These are phyloP conservation scores for Masnerella sp. DNA, from an alignment of 2,888 invertebrate species.

Conservation along the genomic window DNA sequence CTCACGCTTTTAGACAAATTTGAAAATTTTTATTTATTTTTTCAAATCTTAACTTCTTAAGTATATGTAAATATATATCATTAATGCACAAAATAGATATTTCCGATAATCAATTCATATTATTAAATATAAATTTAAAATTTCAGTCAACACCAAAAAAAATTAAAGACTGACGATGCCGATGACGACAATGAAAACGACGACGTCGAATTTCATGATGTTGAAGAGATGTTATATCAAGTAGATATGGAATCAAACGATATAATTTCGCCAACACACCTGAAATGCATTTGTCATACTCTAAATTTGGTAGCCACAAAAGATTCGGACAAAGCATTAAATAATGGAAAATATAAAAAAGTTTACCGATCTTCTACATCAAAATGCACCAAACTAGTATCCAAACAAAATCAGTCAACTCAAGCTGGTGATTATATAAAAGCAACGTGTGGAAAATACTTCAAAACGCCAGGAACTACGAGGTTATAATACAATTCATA, in stretches of 20 bases:
- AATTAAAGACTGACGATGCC: too few species aligned
- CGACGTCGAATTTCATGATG: too few species aligned
- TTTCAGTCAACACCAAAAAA: too few species aligned
- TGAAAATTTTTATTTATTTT: too few species aligned
- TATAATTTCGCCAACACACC: slow-evolving; percentile 4
- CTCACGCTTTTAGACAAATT: too few species aligned
- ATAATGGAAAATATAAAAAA: not conserved
- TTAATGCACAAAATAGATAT: too few species aligned
- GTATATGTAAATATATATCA: too few species aligned
- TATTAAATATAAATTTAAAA: too few species aligned
- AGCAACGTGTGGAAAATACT: not conserved
- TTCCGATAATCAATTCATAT: too few species aligned
- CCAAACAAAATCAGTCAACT: slow-evolving; percentile 6
- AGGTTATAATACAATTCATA: not conserved
- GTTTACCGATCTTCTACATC: not conserved
- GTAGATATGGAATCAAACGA: slow-evolving; percentile 8
- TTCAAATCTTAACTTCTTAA: too few species aligned
- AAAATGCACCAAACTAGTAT: not conserved
- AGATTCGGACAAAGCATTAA: not conserved
- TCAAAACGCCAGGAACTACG: slow-evolving; percentile 1
- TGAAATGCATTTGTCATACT: slow-evolving; percentile 9
- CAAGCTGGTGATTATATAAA: slow-evolving; percentile 2
- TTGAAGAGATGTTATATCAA: too few species aligned
- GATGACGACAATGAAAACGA: too few species aligned
- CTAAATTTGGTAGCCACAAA: not conserved